Evolutionary conservation across 1,140 invertebrate species (phyloP), one percentile per base, ranked within the genome.

Genomic region (Pollicipes pollicipes): DNA sequence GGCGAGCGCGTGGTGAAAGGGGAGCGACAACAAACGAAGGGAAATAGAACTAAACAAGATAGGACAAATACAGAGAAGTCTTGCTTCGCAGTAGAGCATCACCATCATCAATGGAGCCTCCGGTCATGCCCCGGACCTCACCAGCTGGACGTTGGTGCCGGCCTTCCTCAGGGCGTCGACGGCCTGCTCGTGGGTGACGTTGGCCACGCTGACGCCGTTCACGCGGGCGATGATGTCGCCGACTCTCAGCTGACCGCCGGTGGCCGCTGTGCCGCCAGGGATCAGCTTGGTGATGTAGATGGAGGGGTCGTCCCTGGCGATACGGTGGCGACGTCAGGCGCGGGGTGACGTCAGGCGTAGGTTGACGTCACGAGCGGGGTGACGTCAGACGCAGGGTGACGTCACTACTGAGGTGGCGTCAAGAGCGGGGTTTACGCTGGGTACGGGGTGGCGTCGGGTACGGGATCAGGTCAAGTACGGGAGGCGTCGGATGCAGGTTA

Each of bases 261-360:
- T 87, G 24, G 93, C 91, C 8, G 97, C 97, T n/a, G 96, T 94
- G 6, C 96, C 95, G 30, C 95, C 94, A 3, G 91, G 87, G 82
- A 99, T 98, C 73, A 99, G 86, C 82, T 98, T 98, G 58, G 97
- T 99, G 79, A 99, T 95, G 83, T 95, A 99, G 77, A 99, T 98
- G 76, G 91, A 82, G 21, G 83, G 81, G 75, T 88, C 86, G 70
- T 84, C 83, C 21, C 82, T 83, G 72, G 13, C 10, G 45, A 58
- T 4, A 35, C 32, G 16, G 4, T 6, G 32, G 24, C 13, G 24
- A 58, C 10, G 24, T n/a, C n/a, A 17, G 45, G 21, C 45, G 21
- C 45, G 21, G 6, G 24, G 45, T 58, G 13, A 58, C 6, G 35
- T 6, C 35, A 8, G 35, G 35, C 17, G 35, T 8, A 35, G 35